Percentiles rank a stretch among this genome's conserved stretches.
These are phyloP conservation scores for Otolemur crassicaudatus DNA, from an alignment of 2,797 vertebrate genomes.

Conservation along the genomic window DNA sequence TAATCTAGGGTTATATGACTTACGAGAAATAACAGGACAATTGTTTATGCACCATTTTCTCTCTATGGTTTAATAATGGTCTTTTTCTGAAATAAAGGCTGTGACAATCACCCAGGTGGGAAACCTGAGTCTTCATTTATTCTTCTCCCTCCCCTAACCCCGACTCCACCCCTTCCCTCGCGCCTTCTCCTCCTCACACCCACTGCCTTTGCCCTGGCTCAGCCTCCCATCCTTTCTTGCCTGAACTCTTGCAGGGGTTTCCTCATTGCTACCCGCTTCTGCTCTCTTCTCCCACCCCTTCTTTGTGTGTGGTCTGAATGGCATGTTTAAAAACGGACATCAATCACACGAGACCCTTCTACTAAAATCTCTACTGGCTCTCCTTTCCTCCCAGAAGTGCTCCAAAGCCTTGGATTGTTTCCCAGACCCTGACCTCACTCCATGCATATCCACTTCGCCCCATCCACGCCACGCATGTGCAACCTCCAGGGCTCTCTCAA, in stretches of 20 bases:
- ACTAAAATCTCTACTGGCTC: neutral
- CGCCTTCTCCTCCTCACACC: neutral
- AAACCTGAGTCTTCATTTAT: neutral
- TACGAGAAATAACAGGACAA: conserved; percentile 68
- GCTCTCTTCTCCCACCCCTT: neutral
- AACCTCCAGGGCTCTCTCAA: neutral
- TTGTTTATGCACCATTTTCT: conserved; percentile 64
- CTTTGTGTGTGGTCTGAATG: conserved; percentile 11
- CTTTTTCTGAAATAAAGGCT: conserved; percentile 11
- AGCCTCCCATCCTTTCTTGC: neutral
- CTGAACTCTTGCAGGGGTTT: neutral
- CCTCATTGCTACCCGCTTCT: neutral
- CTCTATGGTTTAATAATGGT: conserved; percentile 42
- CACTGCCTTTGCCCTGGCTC: neutral
- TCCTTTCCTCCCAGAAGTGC: neutral
- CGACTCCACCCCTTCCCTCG: neutral
- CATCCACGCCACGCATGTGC: neutral
- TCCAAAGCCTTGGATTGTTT: neutral
- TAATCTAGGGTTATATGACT: conserved; percentile 77
- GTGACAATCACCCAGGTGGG: neutral
- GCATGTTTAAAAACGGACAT: neutral
- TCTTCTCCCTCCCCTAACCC: neutral
- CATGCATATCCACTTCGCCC: neutral
- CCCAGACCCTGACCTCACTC: neutral
- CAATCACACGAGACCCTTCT: neutral